phyloP scores from a whole-genome alignment of 2,888 invertebrate genomes.

The Odontocolon sp. region DNA sequence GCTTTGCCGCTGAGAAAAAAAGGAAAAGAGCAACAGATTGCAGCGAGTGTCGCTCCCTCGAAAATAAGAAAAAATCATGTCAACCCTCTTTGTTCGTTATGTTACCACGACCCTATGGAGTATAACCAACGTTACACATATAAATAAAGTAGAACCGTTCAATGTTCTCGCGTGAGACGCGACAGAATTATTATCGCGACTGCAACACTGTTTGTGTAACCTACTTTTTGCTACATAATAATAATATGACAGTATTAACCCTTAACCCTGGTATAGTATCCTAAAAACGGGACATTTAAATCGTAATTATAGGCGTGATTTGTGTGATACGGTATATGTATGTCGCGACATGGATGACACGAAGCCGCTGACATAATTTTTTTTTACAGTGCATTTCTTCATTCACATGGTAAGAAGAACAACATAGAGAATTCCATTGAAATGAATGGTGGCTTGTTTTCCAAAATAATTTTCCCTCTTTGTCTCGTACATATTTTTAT shows the following conservation, averaged over 20 bases:
- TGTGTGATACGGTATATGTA: too few relatives aligned
- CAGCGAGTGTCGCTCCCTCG: constrained; percentile 39
- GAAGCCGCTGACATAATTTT: too few relatives aligned
- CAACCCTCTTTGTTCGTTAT: constrained; percentile 44
- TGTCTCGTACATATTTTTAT: too few relatives aligned
- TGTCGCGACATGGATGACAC: too few relatives aligned
- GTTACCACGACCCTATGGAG: background rate
- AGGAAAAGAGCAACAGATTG: background rate
- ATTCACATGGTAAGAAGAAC: too few relatives aligned
- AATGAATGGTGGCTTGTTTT: too few relatives aligned
- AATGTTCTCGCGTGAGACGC: background rate
- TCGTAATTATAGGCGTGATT: too few relatives aligned
- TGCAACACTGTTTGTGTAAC: constrained; percentile 47
- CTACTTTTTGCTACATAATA: constrained; percentile 33
- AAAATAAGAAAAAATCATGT: constrained; percentile 24
- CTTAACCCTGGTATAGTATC: too few relatives aligned
- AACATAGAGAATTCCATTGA: too few relatives aligned
- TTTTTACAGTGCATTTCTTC: too few relatives aligned
- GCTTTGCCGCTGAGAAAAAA: constrained; percentile 7
- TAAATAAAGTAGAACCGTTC: constrained; percentile 35
- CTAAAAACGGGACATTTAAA: too few relatives aligned
- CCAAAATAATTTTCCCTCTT: too few relatives aligned
- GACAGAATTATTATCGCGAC: constrained; percentile 31
- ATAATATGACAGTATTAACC: constrained; percentile 9
- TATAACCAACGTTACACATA: background rate